Evolutionary conservation across 2,113 vertebrate genomes (phyloP).

Genomic region (Etheostoma spectabile): DNA sequence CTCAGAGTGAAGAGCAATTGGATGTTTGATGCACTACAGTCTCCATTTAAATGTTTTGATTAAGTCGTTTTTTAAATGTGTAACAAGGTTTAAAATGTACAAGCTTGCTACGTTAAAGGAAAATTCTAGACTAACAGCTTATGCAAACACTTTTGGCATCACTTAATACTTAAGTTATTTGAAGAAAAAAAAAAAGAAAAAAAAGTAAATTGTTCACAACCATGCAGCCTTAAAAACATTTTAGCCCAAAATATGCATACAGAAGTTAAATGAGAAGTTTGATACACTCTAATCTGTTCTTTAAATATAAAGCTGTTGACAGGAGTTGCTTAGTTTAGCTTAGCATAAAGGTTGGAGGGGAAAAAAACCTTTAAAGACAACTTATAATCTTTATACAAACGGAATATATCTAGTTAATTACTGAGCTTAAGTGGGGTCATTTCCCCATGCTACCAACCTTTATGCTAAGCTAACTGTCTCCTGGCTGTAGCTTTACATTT

Average conservation of each 20-base stretch:
- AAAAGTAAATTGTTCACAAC: not conserved
- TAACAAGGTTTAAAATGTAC: not conserved
- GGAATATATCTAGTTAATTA: not conserved
- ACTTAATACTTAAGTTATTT: not conserved
- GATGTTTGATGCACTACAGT: not conserved
- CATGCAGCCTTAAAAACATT: not conserved
- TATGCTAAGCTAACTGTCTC: no score
- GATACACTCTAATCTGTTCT: not conserved
- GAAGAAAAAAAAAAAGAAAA: no score
- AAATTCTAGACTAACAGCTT: not conserved
- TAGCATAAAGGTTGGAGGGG: not conserved
- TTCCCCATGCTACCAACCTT: not conserved
- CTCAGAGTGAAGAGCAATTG: not conserved
- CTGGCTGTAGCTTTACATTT: not conserved
- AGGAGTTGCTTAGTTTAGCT: not conserved
- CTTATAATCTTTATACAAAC: not conserved
- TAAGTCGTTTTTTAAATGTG: not conserved
- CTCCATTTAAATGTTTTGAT: not conserved
- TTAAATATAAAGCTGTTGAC: not conserved
- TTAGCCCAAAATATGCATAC: not conserved
- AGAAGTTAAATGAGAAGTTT: not conserved
- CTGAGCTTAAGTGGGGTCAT: not conserved
- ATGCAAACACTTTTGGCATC: not conserved
- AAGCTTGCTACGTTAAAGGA: not conserved
- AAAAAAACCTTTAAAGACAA: not conserved